Base-by-base conservation (phyloP, 2,797 vertebrate genomes). In the Molossus molossus region DNA sequence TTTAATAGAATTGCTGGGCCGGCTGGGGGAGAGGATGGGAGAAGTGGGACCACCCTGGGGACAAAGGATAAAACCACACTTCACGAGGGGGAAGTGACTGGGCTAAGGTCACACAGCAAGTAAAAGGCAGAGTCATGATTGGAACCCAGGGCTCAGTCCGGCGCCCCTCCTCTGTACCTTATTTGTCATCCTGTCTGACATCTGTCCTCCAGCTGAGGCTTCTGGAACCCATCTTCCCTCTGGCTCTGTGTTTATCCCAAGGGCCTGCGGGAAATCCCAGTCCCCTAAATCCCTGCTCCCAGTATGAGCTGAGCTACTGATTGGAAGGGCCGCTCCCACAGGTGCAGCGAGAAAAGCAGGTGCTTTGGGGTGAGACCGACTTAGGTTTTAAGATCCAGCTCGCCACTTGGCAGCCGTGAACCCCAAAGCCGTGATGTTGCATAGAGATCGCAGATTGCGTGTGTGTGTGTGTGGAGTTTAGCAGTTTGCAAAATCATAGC, bases 221-320 rank as follows among this genome's bases (percentile, higher is more conserved):
- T 29, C 64, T 45, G 25, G 23, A 20, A 15, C 8, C 6, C 23
- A 11, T 29, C 14, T 64, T 65, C 6, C n/a, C 13, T 17, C 53
- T 33, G 37, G 45, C 9, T 88, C 55, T 37, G 75, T 20, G 65
- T 55, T 91, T 53, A 48, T 20, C 40, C 15, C 55, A 53, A 5
- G 45, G 13, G 57, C 10, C 45, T 2, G 9, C 0, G 7, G 58
- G 18, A 17, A 48, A n/a, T 6, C 17, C 45, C n/a, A 0, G 2
- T 25, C 23, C 53, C 57, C 60, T 12, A 10, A 45, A 21, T 50
- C 45, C 60, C 91, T 15, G 3, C 27, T 48, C 12, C 53, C 0
- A 2, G 14, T 20, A 33, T 80, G 64, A 83, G 53, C 60, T 13
- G 29, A 65, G 29, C 25, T 70, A 0, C 50, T 40, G 6, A 1